Evolutionary conservation across 2,797 vertebrate genomes (phyloP), one percentile per base, ranked within the genome.

Genomic region (Catharus ustulatus): DNA sequence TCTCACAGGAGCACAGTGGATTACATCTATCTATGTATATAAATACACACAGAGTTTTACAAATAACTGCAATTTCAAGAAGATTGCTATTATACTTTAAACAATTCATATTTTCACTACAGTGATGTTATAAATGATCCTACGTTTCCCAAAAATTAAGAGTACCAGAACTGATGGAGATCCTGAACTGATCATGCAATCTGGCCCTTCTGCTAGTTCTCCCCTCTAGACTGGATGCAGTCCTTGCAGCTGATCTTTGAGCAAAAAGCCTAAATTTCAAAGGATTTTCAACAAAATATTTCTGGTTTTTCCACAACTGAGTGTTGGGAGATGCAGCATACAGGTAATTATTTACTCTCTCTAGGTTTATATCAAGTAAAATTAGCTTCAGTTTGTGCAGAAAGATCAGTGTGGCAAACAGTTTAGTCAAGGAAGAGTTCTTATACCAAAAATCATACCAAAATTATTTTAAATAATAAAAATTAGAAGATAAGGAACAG

Each of bases 251-350:
- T 93, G 51, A 71, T 13, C 36, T 54, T 76, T 38, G 30, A 57
- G 30, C 36, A 89, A 69, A 69, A 89, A 38, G 18, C 5, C 68
- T 79, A 76, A 18, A 67, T 63, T 89, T 66, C 51, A 66, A 96
- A 72, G 54, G 55, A 55, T 64, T 94, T 81, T 57, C 78, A 84
- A 84, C 49, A 87, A 89, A 96, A 55, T 72, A 46, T 15, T 79
- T 61, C 6, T 23, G 15, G 54, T 77, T 9, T 69, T 58, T 46
- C 62, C 77, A 34, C 30, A 73, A 34, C 14, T 8, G 29, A 80
- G 43, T 24, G 32, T 48, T 67, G 34, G 42, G 21, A 69, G 55
- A 27, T 15, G 32, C 49, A 80, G 52, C 66, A 51, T 18, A 58
- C 32, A 90, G n/a, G 46, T 49, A 58, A 48, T 51, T 77, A 81